These are phyloP conservation scores for Aporophyla lueneburgensis DNA, from an alignment of 2,888 invertebrate species.

Conservation along the genomic window DNA sequence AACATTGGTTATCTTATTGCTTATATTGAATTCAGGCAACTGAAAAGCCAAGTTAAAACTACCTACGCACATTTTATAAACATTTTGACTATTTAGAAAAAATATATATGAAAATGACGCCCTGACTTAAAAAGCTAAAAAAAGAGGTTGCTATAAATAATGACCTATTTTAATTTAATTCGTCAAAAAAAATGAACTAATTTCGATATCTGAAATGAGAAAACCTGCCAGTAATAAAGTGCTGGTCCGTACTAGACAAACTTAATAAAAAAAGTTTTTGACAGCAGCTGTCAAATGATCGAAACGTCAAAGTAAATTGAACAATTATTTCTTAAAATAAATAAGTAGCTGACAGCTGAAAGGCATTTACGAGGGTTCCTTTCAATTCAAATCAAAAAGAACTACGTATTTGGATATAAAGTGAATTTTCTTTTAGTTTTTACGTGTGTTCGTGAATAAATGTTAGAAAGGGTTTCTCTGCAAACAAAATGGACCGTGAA, in stretches of 20 bases:
- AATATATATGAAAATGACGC: too few relatives aligned
- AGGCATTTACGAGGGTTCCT: slow-evolving; percentile 57
- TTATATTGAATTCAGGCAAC: neutral
- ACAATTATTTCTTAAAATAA: slow-evolving; percentile 43
- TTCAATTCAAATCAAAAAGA: slow-evolving; percentile 21
- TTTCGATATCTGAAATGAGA: slow-evolving; percentile 17
- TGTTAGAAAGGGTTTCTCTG: slow-evolving; percentile 15
- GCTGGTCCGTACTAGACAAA: neutral
- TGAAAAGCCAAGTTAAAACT: neutral
- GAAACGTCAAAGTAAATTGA: slow-evolving; percentile 45
- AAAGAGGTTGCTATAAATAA: neutral
- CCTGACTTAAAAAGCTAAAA: neutral
- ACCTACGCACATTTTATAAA: neutral
- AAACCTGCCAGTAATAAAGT: slow-evolving; percentile 8
- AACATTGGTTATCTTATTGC: too few relatives aligned
- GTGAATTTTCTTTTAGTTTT: slow-evolving; percentile 39
- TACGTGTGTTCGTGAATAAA: slow-evolving; percentile 26
- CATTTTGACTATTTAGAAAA: neutral
- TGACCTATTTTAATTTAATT: neutral
- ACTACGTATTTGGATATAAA: slow-evolving; percentile 42
- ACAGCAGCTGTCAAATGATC: slow-evolving; percentile 46
- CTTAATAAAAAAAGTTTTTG: slow-evolving; percentile 12
- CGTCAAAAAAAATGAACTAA: neutral
- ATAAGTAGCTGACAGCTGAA: slow-evolving; percentile 56
- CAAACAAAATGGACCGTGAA: slow-evolving; percentile 3